phyloP scores from a whole-genome alignment of 2,113 vertebrate genomes.

The Aythya baeri region DNA sequence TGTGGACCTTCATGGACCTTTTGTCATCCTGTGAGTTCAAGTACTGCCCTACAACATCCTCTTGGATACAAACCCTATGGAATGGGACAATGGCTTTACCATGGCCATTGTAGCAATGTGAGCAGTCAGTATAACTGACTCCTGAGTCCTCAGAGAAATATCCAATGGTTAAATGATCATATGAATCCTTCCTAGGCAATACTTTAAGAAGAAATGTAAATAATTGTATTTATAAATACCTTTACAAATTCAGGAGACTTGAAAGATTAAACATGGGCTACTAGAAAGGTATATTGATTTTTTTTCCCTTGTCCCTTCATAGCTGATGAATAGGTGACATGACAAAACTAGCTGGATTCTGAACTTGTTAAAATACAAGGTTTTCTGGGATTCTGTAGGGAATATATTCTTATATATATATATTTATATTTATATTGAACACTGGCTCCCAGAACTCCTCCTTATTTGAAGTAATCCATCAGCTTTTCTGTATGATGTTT shows the following conservation, averaged over 20 bases:
- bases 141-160: background rate
- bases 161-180: background rate
- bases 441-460: too few relatives aligned
- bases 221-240: background rate
- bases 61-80: accelerated
- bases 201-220: background rate
- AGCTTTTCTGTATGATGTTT: background rate
- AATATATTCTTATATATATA: background rate
- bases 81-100: accelerated
- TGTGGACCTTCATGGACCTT: background rate
- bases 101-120: background rate
- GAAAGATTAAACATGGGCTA: background rate
- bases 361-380: background rate
- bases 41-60: background rate
- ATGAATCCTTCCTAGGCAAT: background rate
- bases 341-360: background rate
- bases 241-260: background rate
- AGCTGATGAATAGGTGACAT: background rate
- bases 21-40: background rate
- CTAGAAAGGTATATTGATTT: background rate
- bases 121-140: background rate
- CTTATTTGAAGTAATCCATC: background rate
- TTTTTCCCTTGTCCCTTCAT: background rate
- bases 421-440: background rate
- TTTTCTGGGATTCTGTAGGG: background rate